phyloP scores from a whole-genome alignment of 2,113 vertebrate genomes.

The Peromyscus maniculatus region DNA sequence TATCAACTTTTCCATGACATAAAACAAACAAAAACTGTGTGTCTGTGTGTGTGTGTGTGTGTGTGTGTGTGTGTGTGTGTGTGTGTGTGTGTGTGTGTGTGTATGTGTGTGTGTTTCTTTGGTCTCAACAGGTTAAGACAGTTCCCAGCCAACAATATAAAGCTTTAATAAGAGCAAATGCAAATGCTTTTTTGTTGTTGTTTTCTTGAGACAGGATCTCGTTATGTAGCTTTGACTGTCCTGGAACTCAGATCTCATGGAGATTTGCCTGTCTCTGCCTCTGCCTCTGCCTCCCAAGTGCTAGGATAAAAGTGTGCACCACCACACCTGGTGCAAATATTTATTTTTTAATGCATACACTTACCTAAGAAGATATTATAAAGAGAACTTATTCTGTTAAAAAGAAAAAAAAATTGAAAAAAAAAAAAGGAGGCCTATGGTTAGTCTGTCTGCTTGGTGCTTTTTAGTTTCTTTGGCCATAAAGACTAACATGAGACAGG shows the following conservation, averaged over 20 bases:
- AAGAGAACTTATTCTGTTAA: not conserved
- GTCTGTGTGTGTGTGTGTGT: not conserved
- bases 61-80: too few relatives aligned
- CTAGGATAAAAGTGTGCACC: not conserved
- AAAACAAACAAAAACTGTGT: not conserved
- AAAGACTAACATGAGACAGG: not conserved
- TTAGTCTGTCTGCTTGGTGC: not conserved
- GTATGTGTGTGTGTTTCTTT: not conserved
- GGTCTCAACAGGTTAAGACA: not conserved
- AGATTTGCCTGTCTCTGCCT: not conserved
- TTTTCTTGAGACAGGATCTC: not conserved
- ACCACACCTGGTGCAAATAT: not conserved
- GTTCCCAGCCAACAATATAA: slow-evolving; percentile 38
- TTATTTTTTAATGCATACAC: not conserved
- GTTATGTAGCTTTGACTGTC: not conserved
- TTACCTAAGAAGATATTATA: not conserved
- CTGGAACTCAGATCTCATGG: not conserved
- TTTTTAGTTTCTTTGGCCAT: not conserved
- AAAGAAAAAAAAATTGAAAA: too few relatives aligned
- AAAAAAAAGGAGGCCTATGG: not conserved
- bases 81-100: not conserved
- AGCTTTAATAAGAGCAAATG: slow-evolving; percentile 6
- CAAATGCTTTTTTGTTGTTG: not conserved
- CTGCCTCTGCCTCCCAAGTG: not conserved
- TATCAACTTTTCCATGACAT: not conserved